Conservation (phyloP, 2,797 vertebrate species). For the Galago senegalensis region DNA sequence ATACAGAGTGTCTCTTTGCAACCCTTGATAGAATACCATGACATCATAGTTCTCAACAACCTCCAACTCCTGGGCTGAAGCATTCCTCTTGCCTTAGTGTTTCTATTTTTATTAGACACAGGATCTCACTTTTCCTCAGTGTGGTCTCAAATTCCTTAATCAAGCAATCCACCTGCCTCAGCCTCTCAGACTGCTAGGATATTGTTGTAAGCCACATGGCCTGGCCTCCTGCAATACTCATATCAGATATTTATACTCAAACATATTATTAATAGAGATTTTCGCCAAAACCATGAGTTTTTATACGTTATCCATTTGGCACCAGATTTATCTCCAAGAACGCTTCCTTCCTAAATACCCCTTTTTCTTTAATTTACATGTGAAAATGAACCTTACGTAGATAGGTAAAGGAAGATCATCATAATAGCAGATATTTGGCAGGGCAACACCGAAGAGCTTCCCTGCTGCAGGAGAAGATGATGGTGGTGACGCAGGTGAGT, state of each 20-base stretch:
- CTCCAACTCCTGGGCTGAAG: too few species aligned
- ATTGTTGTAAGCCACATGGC: too few species aligned
- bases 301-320: background rate
- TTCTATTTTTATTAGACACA: too few species aligned
- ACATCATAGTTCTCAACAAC: too few species aligned
- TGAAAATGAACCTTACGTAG: slow-evolving; percentile 91
- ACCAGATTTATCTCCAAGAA: background rate
- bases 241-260: slow-evolving; percentile 16
- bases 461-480: slow-evolving; percentile 89
- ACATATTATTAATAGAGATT: background rate
- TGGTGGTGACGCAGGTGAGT: slow-evolving; percentile 89
- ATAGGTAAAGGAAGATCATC: slow-evolving; percentile 94
- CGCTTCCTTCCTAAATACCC: background rate
- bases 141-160: too few species aligned
- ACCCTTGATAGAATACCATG: too few species aligned
- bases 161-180: too few species aligned
- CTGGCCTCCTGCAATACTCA: background rate
- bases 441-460: slow-evolving; percentile 93
- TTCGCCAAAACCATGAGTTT: background rate
- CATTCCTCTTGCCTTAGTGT: too few species aligned
- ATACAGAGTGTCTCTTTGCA: too few species aligned
- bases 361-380: slow-evolving; percentile 11
- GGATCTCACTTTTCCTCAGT: too few species aligned
- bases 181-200: too few species aligned
- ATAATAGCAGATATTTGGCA: slow-evolving; percentile 93